Evolutionary conservation across 1,140 invertebrate species (phyloP), one percentile per base, ranked within the genome.

Genomic region (Papilio polytes): DNA sequence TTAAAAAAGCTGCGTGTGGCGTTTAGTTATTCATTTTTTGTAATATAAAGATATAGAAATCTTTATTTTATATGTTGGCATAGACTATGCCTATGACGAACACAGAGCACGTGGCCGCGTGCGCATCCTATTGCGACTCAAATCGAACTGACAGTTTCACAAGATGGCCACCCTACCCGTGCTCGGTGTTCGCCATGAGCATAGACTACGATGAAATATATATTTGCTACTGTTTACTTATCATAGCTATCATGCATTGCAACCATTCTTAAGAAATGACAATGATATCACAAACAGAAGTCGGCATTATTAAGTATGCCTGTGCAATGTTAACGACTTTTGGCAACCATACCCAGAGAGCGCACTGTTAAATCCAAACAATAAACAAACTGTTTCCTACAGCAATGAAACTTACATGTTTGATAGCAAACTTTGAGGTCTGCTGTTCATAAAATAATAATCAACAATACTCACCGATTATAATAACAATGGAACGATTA

Each of bases 301-400:
- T 72, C 74, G 18, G 44, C 48, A 77, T 82, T 89, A 87, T 92
- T 89, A 83, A 89, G 87, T 88, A 85, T 80, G 86, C 80, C 87
- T 91, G 89, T 86, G 78, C 81, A 91, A 83, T 91, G 87, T 92
- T 91, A 92, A 90, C 86, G 86, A 86, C 88, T 89, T 88, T 90
- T 92, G 91, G 91, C 91, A 91, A 86, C 80, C 72, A 80, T 87
- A 84, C 74, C 26, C 80, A 26, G 63, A 51, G 78, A 78, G 46
- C 82, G 83, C 51, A 81, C 81, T 78, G 81, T 81, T 78, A 86
- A 83, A 89, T 85, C 84, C 86, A 88, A 90, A 89, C 84, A 90
- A 88, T 90, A 92, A 91, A 90, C 86, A 92, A 87, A 90, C 86
- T 80, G 87, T 86, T 90, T 89, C 85, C 87, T 90, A 80, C 63